Evolutionary conservation across 1,140 invertebrate species (phyloP), one percentile per base, ranked within the genome.

Genomic region (Aphelinus certus): DNA sequence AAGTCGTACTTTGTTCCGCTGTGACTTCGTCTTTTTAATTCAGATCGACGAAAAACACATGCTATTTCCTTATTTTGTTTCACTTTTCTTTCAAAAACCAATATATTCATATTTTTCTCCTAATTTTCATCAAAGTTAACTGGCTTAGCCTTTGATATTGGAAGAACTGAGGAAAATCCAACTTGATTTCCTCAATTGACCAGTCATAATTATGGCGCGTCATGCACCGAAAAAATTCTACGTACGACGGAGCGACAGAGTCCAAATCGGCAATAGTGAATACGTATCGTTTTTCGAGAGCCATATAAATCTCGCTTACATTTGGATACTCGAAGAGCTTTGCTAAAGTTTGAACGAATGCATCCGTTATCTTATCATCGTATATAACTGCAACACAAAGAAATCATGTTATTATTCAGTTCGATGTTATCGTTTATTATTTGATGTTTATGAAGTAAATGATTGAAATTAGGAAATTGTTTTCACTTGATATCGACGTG

Each of bases 251-350:
- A 3, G 95, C 94, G 45, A 92, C 91, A 0, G 92, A 91, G 75
- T 96, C 94, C 81, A 94, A 89, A 80, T 96, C 93, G 1, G 91
- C 89, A 71, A 95, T 84, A 3, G 94, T 96, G 79, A 96, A 96
- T 3, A 96, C 95, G 82, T 92, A 96, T 61, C 95, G 91, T 86
- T 96, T 97, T 82, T 97, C 96, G 60, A 97, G 81, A 3, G 94
- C 93, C 46, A 97, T 88, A 77, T 93, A 95, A n/a, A 94, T 85
- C 5, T 85, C 90, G 56, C 87, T 83, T 1, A 88, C 88, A 6
- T 47, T 45, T 9, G 90, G 88, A 1, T 88, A 87, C 47, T 87
- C 86, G 53, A 97, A 85, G 6, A 97, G 87, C 79, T 91, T 91
- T 76, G 92, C 89, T 63, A 96, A 86, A 1, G 94, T 94, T 7